Evolutionary conservation across 2,888 invertebrate species (phyloP).

Genomic region (Eristalis arbustorum): DNA sequence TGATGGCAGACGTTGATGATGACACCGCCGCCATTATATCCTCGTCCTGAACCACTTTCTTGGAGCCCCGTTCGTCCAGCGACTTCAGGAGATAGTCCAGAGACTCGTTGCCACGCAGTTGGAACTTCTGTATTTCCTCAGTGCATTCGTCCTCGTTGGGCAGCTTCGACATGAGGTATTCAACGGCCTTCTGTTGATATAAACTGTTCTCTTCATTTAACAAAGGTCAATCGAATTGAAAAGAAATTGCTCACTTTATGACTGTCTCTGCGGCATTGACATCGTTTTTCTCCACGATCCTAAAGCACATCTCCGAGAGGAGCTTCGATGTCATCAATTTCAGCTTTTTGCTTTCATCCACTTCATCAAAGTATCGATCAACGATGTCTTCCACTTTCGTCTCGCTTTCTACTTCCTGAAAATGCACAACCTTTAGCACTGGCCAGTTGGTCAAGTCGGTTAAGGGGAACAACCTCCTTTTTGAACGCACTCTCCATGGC

Average conservation of each 20-base stretch:
- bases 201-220: slow-evolving; percentile 76
- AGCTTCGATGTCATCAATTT: slow-evolving; percentile 87
- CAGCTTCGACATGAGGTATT: slow-evolving; percentile 81
- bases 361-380: slow-evolving; percentile 83
- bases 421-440: neutral
- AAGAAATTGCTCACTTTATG: slow-evolving; percentile 79
- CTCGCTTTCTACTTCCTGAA: slow-evolving; percentile 75
- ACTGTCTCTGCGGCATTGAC: slow-evolving; percentile 82
- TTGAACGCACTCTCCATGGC: slow-evolving; percentile 76
- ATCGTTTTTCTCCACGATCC: slow-evolving; percentile 85
- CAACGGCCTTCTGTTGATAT: slow-evolving; percentile 81
- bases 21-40: slow-evolving; percentile 21
- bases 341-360: slow-evolving; percentile 82
- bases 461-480: slow-evolving; percentile 65
- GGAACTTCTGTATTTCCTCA: slow-evolving; percentile 80
- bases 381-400: slow-evolving; percentile 83
- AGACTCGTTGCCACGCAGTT: slow-evolving; percentile 73
- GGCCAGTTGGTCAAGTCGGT: neutral
- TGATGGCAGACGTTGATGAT: slow-evolving; percentile 10
- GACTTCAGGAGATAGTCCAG: slow-evolving; percentile 75
- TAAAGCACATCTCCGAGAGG: slow-evolving; percentile 87
- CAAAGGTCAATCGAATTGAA: neutral
- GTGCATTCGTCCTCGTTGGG: slow-evolving; percentile 81
- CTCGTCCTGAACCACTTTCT: slow-evolving; percentile 21
- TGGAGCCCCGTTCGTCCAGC: slow-evolving; percentile 72